A percentile compares a stretch with the other conserved stretches of the same genome.
These are phyloP conservation scores for Chionodraco myersi DNA, from an alignment of 2,113 vertebrate species.

Conservation along the genomic window DNA sequence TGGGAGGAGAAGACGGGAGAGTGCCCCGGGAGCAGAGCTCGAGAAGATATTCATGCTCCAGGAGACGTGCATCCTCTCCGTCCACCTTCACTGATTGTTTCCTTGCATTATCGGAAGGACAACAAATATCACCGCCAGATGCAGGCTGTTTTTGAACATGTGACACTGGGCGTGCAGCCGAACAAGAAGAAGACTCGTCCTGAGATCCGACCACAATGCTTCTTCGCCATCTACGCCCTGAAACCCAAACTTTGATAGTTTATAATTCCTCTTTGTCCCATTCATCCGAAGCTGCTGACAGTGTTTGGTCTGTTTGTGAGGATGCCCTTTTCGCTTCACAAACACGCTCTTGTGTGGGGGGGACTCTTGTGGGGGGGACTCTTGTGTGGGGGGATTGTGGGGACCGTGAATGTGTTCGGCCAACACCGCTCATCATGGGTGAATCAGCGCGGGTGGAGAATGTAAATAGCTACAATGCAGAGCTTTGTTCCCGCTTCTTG, in stretches of 20 bases:
- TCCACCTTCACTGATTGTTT: conserved; percentile 31
- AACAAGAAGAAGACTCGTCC: background rate
- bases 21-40: too few species aligned
- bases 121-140: conserved; percentile 1
- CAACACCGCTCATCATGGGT: conserved; percentile 15
- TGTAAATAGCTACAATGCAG: conserved; percentile 56
- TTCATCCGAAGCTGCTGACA: background rate
- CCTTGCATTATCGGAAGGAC: conserved; percentile 10
- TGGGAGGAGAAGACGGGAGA: too few species aligned
- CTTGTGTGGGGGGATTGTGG: background rate
- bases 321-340: background rate
- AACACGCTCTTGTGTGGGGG: conserved; percentile 2
- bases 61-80: background rate
- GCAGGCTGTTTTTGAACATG: conserved; percentile 15
- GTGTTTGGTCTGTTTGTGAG: background rate
- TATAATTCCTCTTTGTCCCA: background rate
- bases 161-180: conserved; percentile 11
- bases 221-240: background rate
- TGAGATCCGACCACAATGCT: background rate
- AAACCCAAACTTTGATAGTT: background rate
- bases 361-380: too few species aligned
- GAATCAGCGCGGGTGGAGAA: conserved; percentile 38
- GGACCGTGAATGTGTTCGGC: background rate
- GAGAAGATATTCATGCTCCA: too few species aligned
- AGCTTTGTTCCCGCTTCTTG: conserved; percentile 50